phyloP scores from a whole-genome alignment of 2,888 invertebrate genomes.

The Geophilus truncorum region DNA sequence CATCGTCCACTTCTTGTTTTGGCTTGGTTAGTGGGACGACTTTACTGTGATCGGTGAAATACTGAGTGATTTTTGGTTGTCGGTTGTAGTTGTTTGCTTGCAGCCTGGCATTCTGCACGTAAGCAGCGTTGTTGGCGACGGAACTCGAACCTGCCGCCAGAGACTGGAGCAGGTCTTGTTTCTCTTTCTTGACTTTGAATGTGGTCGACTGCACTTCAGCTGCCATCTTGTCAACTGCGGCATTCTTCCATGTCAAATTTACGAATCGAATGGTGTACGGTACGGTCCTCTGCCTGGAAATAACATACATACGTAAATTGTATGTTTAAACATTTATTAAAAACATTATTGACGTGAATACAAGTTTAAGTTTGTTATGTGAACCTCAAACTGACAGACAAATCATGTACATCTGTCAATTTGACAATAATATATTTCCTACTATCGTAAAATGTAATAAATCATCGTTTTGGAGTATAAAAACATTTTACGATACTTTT shows the following conservation, averaged over 20 bases:
- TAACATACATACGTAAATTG: background rate
- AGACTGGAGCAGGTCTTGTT: background rate
- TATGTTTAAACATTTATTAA: no score
- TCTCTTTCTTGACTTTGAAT: background rate
- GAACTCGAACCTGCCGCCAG: background rate
- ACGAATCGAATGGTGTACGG: background rate
- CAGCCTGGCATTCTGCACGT: background rate
- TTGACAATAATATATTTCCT: no score
- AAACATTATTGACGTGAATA: no score
- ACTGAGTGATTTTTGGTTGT: slow-evolving; percentile 32
- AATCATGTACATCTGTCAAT: no score
- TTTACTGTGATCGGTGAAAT: background rate
- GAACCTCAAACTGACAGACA: no score
- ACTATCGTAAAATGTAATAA: no score
- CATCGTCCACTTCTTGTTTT: slow-evolving; percentile 22
- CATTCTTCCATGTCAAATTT: background rate
- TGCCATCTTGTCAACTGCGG: background rate
- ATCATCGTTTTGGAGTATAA: no score
- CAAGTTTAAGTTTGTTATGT: no score
- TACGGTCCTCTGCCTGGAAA: background rate
- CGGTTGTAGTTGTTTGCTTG: background rate
- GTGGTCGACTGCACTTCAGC: background rate
- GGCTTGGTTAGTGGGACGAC: background rate
- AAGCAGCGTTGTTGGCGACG: background rate
- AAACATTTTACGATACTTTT: no score